Percentiles rank a stretch among this genome's conserved stretches.
Conservation (phyloP, 2,797 vertebrate genomes). For the Sebastolobus altivelis region DNA sequence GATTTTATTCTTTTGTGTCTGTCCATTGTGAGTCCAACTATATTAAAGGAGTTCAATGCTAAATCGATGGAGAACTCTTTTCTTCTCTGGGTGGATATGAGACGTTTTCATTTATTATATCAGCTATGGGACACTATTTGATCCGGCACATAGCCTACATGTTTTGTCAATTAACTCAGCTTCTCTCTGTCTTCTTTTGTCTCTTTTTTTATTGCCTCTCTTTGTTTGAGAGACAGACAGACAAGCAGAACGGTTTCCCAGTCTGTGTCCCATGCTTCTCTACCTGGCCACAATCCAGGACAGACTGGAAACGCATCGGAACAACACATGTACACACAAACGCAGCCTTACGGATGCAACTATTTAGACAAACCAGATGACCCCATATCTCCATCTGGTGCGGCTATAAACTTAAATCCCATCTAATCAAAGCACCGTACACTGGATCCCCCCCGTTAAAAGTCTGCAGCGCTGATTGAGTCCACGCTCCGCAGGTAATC, state of each 20-base stretch:
- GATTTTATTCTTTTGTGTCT: neutral
- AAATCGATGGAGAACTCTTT: neutral
- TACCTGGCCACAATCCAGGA: slow-evolving; percentile 38
- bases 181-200: neutral
- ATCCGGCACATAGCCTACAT: neutral
- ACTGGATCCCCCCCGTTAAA: neutral
- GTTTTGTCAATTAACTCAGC: neutral
- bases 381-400: slow-evolving; percentile 44
- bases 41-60: neutral
- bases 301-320: slow-evolving; percentile 37
- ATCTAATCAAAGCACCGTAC: slow-evolving; percentile 21
- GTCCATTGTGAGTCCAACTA: neutral
- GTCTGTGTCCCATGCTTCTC: slow-evolving; percentile 14
- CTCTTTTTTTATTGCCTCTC: neutral
- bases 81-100: neutral
- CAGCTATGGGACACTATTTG: neutral
- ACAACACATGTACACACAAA: slow-evolving; percentile 51
- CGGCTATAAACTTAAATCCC: slow-evolving; percentile 22
- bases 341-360: slow-evolving; percentile 12
- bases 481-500: slow-evolving; percentile 10
- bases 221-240: slow-evolving; percentile 1
- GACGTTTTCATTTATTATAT: slow-evolving; percentile 1
- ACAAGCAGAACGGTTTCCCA: neutral
- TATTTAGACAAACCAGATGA: slow-evolving; percentile 59
- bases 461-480: slow-evolving; percentile 5